Percentiles rank a stretch among this genome's conserved stretches.
Conservation (phyloP, 2,888 invertebrate species). For the Caenorhabditis macrosperma region DNA sequence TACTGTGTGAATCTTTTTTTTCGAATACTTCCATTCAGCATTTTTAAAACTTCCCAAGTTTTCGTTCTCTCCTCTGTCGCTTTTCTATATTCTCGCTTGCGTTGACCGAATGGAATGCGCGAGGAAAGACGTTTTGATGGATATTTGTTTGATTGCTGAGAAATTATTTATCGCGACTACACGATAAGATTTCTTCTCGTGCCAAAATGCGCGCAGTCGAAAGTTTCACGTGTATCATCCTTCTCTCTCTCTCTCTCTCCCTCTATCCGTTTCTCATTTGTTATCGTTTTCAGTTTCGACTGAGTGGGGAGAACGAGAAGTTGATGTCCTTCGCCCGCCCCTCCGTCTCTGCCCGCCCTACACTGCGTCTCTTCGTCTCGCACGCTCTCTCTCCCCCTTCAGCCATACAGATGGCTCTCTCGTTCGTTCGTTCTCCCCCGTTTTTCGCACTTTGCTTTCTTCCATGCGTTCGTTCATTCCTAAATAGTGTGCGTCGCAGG, state of each 20-base stretch:
- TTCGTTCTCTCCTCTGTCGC: neutral
- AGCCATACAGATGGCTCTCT: constrained; percentile 27
- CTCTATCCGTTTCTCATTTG: constrained; percentile 47
- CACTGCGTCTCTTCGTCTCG: constrained; percentile 41
- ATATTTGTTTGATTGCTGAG: constrained; percentile 12
- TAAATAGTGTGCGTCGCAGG: too few species aligned
- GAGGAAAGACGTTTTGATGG: neutral
- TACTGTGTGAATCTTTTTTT: neutral
- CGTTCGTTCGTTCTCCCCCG: constrained; percentile 6
- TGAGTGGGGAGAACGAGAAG: constrained; percentile 47
- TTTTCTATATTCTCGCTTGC: neutral
- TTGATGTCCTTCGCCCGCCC: constrained; percentile 60
- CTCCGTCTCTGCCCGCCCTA: constrained; percentile 35
- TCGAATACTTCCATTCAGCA: too few species aligned
- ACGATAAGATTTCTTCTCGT: constrained; percentile 26
- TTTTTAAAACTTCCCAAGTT: neutral
- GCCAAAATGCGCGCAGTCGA: constrained; percentile 10
- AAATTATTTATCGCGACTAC: constrained; percentile 26
- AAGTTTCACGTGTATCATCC: constrained; percentile 14
- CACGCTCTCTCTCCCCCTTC: constrained; percentile 1
- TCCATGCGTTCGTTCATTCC: neutral
- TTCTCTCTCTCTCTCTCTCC: constrained; percentile 8
- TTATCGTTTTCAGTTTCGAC: constrained; percentile 46
- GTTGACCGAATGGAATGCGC: neutral
- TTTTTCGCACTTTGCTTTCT: constrained; percentile 23